These are phyloP conservation scores for Tricholaema leucomelas DNA, from an alignment of 2,113 vertebrate genomes.

Conservation along the genomic window DNA sequence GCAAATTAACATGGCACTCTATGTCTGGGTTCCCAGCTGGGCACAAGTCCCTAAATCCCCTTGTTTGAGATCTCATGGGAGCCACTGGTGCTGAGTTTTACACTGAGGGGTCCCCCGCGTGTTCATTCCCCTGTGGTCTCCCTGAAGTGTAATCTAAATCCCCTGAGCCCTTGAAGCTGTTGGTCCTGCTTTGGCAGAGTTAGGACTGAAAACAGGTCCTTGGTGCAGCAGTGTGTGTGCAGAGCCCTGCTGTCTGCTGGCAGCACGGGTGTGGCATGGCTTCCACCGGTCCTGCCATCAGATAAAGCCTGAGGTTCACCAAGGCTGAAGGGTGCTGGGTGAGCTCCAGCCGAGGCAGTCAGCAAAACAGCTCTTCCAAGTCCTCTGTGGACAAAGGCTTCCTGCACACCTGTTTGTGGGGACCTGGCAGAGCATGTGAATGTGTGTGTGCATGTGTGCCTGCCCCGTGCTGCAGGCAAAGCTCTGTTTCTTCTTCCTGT, in stretches of 20 bases:
- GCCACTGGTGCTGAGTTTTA: background rate
- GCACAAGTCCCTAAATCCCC: background rate
- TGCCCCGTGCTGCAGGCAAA: background rate
- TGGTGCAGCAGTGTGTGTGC: background rate
- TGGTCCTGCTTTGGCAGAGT: background rate
- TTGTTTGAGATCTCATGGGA: background rate
- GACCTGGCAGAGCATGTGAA: background rate
- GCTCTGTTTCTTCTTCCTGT: background rate
- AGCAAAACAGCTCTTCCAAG: background rate
- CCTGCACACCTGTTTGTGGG: background rate
- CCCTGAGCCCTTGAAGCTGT: background rate
- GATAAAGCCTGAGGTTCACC: background rate
- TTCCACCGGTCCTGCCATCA: background rate
- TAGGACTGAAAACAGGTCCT: background rate
- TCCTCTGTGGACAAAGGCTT: background rate
- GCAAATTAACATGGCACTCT: rapidly evolving
- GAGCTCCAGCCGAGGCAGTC: background rate
- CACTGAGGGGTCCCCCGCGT: background rate
- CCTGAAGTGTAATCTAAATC: background rate
- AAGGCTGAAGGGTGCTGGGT: background rate
- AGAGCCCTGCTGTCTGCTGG: background rate
- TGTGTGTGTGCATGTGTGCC: background rate
- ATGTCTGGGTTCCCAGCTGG: rapidly evolving
- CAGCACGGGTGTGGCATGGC: rapidly evolving
- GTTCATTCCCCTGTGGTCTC: background rate